These are phyloP conservation scores for Cebus imitator DNA, from an alignment of 2,113 vertebrate species.

Conservation along the genomic window DNA sequence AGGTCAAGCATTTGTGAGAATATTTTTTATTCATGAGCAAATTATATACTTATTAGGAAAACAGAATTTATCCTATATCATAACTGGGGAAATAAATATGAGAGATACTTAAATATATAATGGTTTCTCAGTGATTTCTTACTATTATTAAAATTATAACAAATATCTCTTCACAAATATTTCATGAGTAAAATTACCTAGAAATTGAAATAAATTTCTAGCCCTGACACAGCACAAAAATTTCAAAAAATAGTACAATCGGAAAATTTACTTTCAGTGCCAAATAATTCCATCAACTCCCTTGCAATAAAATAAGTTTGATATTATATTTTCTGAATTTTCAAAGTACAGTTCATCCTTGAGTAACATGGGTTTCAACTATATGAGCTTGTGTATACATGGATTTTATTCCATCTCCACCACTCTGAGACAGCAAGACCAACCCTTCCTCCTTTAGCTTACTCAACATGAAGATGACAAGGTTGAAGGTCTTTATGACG, in stretches of 20 bases:
- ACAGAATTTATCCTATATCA: background rate
- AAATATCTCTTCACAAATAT: background rate
- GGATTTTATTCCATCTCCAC: background rate
- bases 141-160: background rate
- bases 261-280: background rate
- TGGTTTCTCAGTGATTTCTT: background rate
- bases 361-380: background rate
- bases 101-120: background rate
- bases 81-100: background rate
- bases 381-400: too few relatives aligned
- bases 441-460: background rate
- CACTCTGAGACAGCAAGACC: background rate
- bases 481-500: background rate
- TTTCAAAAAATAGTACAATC: background rate
- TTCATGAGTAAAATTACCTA: background rate
- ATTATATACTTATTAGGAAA: background rate
- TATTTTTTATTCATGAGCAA: background rate
- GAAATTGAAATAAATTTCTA: slow-evolving; percentile 10
- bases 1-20: background rate
- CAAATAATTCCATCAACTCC: background rate
- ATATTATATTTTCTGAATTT: slow-evolving; percentile 4
- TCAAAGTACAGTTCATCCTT: background rate
- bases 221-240: background rate
- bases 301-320: background rate
- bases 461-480: background rate